Conservation (phyloP, 2,797 vertebrate genomes). For the Sebastes nivosus region DNA sequence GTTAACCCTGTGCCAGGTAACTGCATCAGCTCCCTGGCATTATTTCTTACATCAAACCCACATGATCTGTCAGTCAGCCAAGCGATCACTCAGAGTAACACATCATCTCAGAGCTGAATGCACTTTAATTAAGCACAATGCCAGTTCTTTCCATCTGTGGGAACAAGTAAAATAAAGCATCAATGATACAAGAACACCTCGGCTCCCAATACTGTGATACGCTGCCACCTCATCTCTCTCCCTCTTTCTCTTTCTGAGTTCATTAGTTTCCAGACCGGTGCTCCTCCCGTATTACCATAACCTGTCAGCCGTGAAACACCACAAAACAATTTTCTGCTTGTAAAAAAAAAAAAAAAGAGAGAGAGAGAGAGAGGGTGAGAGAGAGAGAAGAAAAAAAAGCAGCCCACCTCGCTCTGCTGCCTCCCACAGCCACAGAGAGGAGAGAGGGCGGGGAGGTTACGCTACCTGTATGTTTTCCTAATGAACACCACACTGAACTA, state of each 20-base stretch:
- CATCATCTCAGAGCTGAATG: conserved; percentile 59
- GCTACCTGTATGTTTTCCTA: conserved; percentile 74
- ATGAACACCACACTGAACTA: conserved; percentile 66
- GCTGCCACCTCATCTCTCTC: conserved; percentile 80
- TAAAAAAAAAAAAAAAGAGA: conserved; percentile 66
- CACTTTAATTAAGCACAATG: conserved; percentile 64
- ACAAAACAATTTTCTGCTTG: conserved; percentile 88
- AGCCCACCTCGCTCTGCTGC: conserved; percentile 61
- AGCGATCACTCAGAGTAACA: conserved; percentile 38
- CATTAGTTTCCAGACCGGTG: conserved; percentile 92
- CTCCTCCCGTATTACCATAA: conserved; percentile 92
- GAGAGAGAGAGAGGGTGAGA: neutral
- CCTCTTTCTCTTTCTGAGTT: conserved; percentile 78
- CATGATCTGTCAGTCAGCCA: conserved; percentile 48
- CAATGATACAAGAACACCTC: conserved; percentile 86
- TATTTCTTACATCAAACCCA: conserved; percentile 19
- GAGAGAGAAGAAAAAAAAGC: conserved; percentile 29
- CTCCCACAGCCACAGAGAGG: conserved; percentile 57
- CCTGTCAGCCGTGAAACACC: conserved; percentile 90
- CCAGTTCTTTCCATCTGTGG: conserved; percentile 43
- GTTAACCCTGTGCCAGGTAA: neutral
- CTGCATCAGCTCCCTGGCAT: conserved; percentile 12
- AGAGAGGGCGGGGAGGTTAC: conserved; percentile 63
- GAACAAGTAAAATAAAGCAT: conserved; percentile 82
- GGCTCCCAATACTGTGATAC: conserved; percentile 82